These are phyloP conservation scores for Cladopsammia gracilis DNA, from an alignment of 64 coral and sea anemone genomes.

Conservation along the genomic window DNA sequence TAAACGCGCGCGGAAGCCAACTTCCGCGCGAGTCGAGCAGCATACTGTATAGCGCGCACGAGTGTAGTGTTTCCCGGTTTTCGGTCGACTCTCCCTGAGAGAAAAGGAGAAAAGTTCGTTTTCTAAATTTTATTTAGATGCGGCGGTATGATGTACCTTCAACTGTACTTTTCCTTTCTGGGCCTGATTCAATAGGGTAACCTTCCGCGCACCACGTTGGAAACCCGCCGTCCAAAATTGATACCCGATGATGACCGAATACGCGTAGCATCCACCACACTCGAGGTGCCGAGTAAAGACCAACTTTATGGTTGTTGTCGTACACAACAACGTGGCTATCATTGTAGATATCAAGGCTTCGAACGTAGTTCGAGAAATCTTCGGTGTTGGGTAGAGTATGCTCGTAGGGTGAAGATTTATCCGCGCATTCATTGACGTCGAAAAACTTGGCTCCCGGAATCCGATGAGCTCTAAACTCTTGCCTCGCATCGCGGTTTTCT, in stretches of 20 bases:
- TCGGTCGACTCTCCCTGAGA: too few relatives aligned
- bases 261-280: slow-evolving; percentile 93
- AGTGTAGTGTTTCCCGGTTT: too few relatives aligned
- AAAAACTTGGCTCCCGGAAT: slow-evolving; percentile 87
- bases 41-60: too few relatives aligned
- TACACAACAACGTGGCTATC: slow-evolving; percentile 89
- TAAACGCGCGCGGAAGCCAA: too few relatives aligned
- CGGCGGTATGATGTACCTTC: not conserved
- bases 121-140: too few relatives aligned
- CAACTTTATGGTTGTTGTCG: slow-evolving; percentile 74
- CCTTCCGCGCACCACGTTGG: slow-evolving; percentile 70
- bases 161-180: not conserved
- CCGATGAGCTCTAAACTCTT: slow-evolving; percentile 66
- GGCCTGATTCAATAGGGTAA: slow-evolving; percentile 75
- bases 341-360: slow-evolving; percentile 80
- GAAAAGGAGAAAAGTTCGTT: too few relatives aligned
- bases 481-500: slow-evolving; percentile 55
- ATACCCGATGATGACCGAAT: slow-evolving; percentile 85
- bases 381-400: slow-evolving; percentile 79
- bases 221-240: slow-evolving; percentile 87
- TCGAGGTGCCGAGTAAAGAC: slow-evolving; percentile 85
- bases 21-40: too few relatives aligned
- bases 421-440: slow-evolving; percentile 77
- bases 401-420: slow-evolving; percentile 67
- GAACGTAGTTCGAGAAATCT: slow-evolving; percentile 69